These are phyloP conservation scores for Mus pahari DNA, from an alignment of 2,113 vertebrate species.

Conservation along the genomic window DNA sequence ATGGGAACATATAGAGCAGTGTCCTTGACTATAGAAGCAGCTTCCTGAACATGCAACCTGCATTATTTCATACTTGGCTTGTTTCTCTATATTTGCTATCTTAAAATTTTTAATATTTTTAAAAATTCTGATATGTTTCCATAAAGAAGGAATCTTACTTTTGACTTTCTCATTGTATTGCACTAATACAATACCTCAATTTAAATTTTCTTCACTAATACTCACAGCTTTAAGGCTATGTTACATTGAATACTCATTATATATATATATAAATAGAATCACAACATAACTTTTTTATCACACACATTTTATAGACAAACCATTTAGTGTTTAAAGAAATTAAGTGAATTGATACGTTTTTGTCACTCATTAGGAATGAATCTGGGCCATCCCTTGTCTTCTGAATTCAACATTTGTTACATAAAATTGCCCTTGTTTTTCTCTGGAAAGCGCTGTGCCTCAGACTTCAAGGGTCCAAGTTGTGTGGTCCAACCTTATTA, in stretches of 20 bases:
- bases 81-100: not conserved
- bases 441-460: not conserved
- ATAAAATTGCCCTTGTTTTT: not conserved
- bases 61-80: not conserved
- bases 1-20: not conserved
- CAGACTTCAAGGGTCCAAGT: not conserved
- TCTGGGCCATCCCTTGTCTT: not conserved
- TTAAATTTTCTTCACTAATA: conserved; percentile 23
- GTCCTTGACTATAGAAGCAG: not conserved
- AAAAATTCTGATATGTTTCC: not conserved
- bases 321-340: conserved; percentile 16
- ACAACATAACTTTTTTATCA: not conserved
- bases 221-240: not conserved
- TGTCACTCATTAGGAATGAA: conserved; percentile 41
- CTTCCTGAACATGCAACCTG: not conserved
- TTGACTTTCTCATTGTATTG: not conserved
- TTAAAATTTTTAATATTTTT: not conserved
- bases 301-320: not conserved
- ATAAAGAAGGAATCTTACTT: not conserved
- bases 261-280: not conserved
- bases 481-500: not conserved
- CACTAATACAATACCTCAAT: not conserved
- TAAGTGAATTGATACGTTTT: not conserved
- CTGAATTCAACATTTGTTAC: not conserved
- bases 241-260: not conserved